phyloP scores from a whole-genome alignment of 2,888 invertebrate genomes.

The Chymomyza procnemis region DNA sequence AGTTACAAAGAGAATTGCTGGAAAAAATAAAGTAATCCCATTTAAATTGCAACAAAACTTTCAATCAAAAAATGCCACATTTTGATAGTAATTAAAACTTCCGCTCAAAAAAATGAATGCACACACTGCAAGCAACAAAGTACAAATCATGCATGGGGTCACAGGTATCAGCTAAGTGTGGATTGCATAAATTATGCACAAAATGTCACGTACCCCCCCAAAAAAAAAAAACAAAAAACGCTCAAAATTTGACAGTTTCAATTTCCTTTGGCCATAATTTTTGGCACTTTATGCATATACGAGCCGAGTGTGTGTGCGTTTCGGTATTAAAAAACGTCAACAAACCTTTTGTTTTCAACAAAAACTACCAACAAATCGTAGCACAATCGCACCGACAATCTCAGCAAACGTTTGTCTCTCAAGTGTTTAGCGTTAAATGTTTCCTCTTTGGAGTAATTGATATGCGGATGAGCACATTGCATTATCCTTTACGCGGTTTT shows the following conservation, averaged over 20 bases:
- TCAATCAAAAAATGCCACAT: no score
- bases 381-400: neutral
- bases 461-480: conserved; percentile 42
- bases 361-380: conserved; percentile 53
- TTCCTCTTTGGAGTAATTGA: conserved; percentile 47
- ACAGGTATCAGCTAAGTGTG: neutral
- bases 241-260: neutral
- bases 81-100: neutral
- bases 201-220: neutral
- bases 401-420: conserved; percentile 15
- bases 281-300: conserved; percentile 57
- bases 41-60: no score
- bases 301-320: no score
- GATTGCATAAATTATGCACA: neutral
- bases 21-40: no score
- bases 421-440: conserved; percentile 63
- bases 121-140: neutral
- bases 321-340: conserved; percentile 25
- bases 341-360: no score
- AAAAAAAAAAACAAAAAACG: no score
- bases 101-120: neutral
- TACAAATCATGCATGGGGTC: neutral
- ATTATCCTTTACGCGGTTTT: conserved; percentile 37
- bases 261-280: conserved; percentile 68
- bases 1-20: no score